Evolutionary conservation across 2,888 invertebrate species (phyloP).

Genomic region (Drosophila percnosoma): DNA sequence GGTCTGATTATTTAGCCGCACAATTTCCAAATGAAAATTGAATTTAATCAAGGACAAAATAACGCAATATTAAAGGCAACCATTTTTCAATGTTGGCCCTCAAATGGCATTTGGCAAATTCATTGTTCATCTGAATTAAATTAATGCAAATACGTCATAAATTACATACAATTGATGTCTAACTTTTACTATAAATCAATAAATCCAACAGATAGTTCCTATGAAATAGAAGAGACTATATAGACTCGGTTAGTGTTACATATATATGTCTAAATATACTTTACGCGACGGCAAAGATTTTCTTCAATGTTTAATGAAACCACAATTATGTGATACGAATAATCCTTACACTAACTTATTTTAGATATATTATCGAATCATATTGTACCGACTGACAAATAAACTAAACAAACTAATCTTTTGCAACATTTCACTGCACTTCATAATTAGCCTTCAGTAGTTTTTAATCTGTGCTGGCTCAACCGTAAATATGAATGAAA

Average conservation of each 20-base stretch:
- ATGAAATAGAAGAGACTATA: neutral
- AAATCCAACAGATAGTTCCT: neutral
- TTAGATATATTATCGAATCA: neutral
- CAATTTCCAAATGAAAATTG: conserved; percentile 14
- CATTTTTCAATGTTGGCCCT: neutral
- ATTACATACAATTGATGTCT: neutral
- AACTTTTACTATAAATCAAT: neutral
- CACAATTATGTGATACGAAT: neutral
- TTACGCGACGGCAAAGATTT: neutral
- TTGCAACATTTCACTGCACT: neutral
- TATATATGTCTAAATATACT: too few species aligned
- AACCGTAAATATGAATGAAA: neutral
- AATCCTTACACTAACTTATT: neutral
- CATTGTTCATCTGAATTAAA: neutral
- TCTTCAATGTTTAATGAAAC: neutral
- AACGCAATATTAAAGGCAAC: neutral
- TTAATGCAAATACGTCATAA: neutral
- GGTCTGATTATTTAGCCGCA: conserved; percentile 30
- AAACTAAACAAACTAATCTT: neutral
- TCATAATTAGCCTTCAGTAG: conserved; percentile 12
- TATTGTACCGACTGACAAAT: neutral
- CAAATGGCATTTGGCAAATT: neutral
- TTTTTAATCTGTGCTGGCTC: neutral
- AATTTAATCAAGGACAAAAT: conserved; percentile 9
- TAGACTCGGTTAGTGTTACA: too few species aligned